Conservation (phyloP, 2,888 invertebrate genomes). For the Napeogenes inachia region DNA sequence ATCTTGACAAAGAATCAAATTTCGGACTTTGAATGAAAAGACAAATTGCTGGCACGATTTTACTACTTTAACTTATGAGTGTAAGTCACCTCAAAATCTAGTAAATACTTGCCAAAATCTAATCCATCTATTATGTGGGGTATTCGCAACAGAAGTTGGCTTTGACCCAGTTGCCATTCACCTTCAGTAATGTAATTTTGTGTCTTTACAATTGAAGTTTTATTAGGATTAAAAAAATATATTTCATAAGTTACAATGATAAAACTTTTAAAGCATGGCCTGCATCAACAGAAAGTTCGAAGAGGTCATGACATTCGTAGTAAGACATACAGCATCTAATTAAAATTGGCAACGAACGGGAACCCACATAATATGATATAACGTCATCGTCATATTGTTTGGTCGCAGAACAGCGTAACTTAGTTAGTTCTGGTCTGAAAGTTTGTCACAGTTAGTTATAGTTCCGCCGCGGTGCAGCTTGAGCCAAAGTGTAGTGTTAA, state of each 20-base stretch:
- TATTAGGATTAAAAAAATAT: no score
- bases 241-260: no score
- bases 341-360: slow-evolving; percentile 24
- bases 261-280: no score
- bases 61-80: slow-evolving; percentile 18
- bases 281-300: not conserved
- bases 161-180: slow-evolving; percentile 26
- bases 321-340: slow-evolving; percentile 14
- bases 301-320: not conserved
- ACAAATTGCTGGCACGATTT: slow-evolving; percentile 23
- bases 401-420: slow-evolving; percentile 21
- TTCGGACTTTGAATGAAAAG: slow-evolving; percentile 17
- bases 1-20: slow-evolving; percentile 26
- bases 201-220: no score
- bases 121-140: slow-evolving; percentile 29
- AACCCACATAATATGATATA: slow-evolving; percentile 29
- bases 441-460: slow-evolving; percentile 31
- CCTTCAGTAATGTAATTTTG: slow-evolving; percentile 17
- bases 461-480: slow-evolving; percentile 25
- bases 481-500: slow-evolving; percentile 30
- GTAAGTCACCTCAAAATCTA: slow-evolving; percentile 26
- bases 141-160: slow-evolving; percentile 22
- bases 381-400: slow-evolving; percentile 30
- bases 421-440: slow-evolving; percentile 25
- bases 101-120: slow-evolving; percentile 31